Base-by-base conservation (phyloP, 2,888 invertebrate genomes). In the Diploptera punctata region DNA sequence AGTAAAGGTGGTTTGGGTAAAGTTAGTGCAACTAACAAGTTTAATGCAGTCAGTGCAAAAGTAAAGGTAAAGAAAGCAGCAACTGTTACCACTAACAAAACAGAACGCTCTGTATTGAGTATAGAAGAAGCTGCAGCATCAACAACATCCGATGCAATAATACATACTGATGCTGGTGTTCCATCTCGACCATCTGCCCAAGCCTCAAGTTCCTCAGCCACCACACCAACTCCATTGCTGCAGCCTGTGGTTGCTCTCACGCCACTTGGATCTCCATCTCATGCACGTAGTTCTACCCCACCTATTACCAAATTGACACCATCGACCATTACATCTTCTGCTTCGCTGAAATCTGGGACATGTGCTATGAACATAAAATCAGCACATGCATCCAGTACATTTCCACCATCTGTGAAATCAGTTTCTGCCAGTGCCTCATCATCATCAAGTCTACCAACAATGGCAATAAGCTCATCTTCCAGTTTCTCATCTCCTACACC, bases 231-330 rank as follows among this genome's bases (percentile, higher is more conserved):
- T 21, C 4, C 57, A 24, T n/a, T 29, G 13, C 18, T 65, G 38
- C 65, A 65, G 47, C 65, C 65, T 2, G 47, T 65, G 9, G 47
- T 65, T 7, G 44, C 65, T 26, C 26, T 65, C 16, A 47, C 65
- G 16, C 65, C 65, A 44, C 3, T 65, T 5, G 29, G 47, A 13
- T 65, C 65, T 26, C 61, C 61, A 19, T 18, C 19, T 18, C 26
- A 31, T 19, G 9, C 18, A 16, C n/a, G 21, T 13, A 33, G 21
- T 21, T 13, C 62, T 13, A 18, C 62, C 18, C 21, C 43, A 10
- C 13, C 62, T 10, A 29, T 10, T 10, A 24, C 62, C 19, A 38
- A 33, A 43, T 19, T 38, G 16, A 24, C 21, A 9, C 10, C 19
- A 43, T 21, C 31, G 43, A 3, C 43, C 3, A 62, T n/a, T n/a